Base-by-base conservation (phyloP, 1,140 invertebrate genomes). In the Drosophila repletoides region DNA sequence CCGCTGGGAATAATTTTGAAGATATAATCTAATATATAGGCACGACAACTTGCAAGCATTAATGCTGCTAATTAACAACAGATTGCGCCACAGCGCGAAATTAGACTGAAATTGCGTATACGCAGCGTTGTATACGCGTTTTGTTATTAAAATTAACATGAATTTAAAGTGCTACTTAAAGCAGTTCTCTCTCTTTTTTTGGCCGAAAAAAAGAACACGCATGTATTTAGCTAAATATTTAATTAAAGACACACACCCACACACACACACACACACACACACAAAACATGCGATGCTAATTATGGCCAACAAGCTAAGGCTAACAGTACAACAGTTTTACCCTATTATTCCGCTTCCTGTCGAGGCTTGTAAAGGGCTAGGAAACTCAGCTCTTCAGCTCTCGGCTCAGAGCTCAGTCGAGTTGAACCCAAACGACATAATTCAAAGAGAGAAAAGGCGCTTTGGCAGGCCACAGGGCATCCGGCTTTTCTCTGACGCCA, bases 371-470 rank as follows among this genome's bases (percentile, higher is more conserved):
- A n/a, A n/a, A n/a, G n/a, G n/a, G n/a, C n/a, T n/a, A n/a, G n/a
- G n/a, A n/a, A n/a, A n/a, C n/a, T n/a, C n/a, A n/a, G n/a, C n/a
- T n/a, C n/a, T n/a, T n/a, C n/a, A n/a, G n/a, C n/a, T n/a, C n/a
- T n/a, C n/a, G n/a, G n/a, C n/a, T n/a, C n/a, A n/a, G n/a, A n/a
- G n/a, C n/a, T 29, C 52, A 71, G 38, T 66, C 52, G 66, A 76
- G 73, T 33, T 53, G 52, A 79, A 73, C 68, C 21, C 45, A 59
- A 72, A 63, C 56, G 63, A 77, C 69, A 79, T 77, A 79, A 77
- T 74, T 69, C 55, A 73, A 63, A n/a, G n/a, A n/a, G n/a, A n/a
- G n/a, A n/a, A 49, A 79, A 79, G 69, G 49, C 69, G 74, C 75
- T 79, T 73, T 56, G 51, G 55, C 75, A 63, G 24, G 19, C 28